Percentiles rank a stretch among this genome's conserved stretches.
These are phyloP conservation scores for Heterodera schachtii DNA, from an alignment of 1,140 invertebrate species.

Conservation along the genomic window DNA sequence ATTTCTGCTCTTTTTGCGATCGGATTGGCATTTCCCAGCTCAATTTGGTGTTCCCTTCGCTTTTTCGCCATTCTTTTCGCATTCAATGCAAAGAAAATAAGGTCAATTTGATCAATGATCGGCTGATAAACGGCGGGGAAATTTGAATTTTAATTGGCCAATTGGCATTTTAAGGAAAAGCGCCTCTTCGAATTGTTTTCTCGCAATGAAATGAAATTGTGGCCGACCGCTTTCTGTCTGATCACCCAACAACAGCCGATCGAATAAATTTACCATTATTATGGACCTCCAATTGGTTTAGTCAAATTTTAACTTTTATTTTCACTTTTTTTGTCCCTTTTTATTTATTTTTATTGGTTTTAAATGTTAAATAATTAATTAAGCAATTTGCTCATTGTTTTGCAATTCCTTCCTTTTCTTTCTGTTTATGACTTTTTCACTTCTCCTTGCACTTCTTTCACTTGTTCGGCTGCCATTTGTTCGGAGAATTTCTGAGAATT, in stretches of 20 bases:
- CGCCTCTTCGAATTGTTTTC: constrained; percentile 5
- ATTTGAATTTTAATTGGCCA: too few relatives aligned
- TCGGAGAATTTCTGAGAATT: constrained; percentile 41
- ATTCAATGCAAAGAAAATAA: constrained; percentile 11
- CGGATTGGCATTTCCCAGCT: background rate
- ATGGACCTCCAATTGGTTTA: too few relatives aligned
- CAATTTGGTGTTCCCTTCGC: constrained; percentile 13
- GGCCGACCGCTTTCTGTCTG: background rate
- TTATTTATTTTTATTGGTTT: background rate
- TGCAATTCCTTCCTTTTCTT: background rate
- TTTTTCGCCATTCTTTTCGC: background rate
- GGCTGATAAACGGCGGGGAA: background rate
- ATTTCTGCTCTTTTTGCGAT: background rate
- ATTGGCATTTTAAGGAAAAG: constrained; percentile 5
- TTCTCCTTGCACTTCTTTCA: constrained; percentile 29
- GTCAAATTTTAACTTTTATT: too few relatives aligned
- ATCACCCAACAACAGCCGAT: too few relatives aligned
- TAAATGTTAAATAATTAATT: background rate
- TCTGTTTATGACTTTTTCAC: constrained; percentile 16
- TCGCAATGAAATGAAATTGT: background rate
- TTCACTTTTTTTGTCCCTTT: too few relatives aligned
- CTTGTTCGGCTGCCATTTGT: constrained; percentile 9
- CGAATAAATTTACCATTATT: too few relatives aligned
- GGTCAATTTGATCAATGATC: background rate
- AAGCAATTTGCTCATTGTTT: background rate